Evolutionary conservation across 1,140 invertebrate genomes (phyloP).

Genomic region (Pectinophora gossypiella): DNA sequence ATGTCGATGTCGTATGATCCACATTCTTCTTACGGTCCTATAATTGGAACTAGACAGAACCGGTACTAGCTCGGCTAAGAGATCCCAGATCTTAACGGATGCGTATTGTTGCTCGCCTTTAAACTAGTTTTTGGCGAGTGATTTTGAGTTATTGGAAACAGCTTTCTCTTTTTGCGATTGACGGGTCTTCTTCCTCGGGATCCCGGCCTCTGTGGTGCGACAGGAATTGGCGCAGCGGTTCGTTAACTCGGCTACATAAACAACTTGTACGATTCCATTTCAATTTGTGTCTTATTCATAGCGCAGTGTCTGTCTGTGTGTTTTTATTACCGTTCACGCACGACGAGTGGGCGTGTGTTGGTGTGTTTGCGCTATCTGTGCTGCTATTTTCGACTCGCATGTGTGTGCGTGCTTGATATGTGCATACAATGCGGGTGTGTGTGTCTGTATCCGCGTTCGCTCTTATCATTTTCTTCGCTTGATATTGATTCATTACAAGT

Average conservation of each 20-base stretch:
- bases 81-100: conserved; percentile 8
- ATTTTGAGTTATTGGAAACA: conserved; percentile 17
- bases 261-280: conserved; percentile 45
- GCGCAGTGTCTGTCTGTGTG: conserved; percentile 35
- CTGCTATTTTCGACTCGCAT: conserved; percentile 55
- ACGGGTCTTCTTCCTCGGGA: background rate
- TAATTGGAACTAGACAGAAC: conserved; percentile 58
- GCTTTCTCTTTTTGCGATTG: conserved; percentile 33
- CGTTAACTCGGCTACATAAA: conserved; percentile 20
- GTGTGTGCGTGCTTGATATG: conserved; percentile 34
- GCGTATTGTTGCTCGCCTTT: conserved; percentile 16
- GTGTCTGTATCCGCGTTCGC: conserved; percentile 56
- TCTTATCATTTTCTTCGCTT: conserved; percentile 60
- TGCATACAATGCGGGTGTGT: conserved; percentile 31
- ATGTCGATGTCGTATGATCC: conserved; percentile 20
- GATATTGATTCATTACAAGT: conserved; percentile 29
- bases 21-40: conserved; percentile 44
- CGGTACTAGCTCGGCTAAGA: conserved; percentile 39
- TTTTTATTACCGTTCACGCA: conserved; percentile 71
- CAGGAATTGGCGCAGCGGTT: background rate
- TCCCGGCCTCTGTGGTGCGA: conserved; percentile 1
- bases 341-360: conserved; percentile 64
- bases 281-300: conserved; percentile 60
- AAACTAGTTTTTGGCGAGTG: conserved; percentile 31
- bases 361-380: conserved; percentile 68